phyloP scores from a whole-genome alignment of 2,113 vertebrate genomes.

The Psephotus haematonotus region DNA sequence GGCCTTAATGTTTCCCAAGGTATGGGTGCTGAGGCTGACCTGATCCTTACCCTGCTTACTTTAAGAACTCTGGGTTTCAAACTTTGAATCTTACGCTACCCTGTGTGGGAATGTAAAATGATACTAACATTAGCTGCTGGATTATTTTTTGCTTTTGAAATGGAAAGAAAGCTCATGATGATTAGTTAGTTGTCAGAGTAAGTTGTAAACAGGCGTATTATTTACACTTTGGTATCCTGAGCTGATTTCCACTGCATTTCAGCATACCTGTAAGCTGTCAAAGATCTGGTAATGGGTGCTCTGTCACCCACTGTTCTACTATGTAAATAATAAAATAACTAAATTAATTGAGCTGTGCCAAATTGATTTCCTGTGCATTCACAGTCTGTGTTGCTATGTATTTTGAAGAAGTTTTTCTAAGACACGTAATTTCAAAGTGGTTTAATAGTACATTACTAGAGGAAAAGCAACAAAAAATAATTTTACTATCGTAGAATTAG shows the following conservation, averaged over 20 bases:
- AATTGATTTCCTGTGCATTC: neutral
- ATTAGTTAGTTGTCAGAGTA: neutral
- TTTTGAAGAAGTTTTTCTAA: neutral
- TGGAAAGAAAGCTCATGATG: neutral
- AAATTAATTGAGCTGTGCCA: neutral
- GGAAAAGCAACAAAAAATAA: neutral
- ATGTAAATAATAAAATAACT: neutral
- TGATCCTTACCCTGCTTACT: neutral
- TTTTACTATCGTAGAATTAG: neutral
- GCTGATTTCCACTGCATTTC: neutral
- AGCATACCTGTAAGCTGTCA: neutral
- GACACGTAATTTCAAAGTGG: neutral
- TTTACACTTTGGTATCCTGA: neutral
- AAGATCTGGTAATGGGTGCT: neutral
- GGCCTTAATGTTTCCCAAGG: neutral
- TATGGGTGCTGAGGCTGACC: neutral
- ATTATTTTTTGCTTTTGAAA: neutral
- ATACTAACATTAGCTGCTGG: neutral
- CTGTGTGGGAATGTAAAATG: neutral
- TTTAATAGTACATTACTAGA: neutral
- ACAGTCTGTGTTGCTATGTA: neutral
- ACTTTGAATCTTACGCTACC: neutral
- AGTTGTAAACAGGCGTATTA: neutral
- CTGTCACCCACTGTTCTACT: neutral
- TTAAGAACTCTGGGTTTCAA: neutral